These are phyloP conservation scores for Axis porcinus DNA, from an alignment of 2,113 vertebrate species.

Conservation along the genomic window DNA sequence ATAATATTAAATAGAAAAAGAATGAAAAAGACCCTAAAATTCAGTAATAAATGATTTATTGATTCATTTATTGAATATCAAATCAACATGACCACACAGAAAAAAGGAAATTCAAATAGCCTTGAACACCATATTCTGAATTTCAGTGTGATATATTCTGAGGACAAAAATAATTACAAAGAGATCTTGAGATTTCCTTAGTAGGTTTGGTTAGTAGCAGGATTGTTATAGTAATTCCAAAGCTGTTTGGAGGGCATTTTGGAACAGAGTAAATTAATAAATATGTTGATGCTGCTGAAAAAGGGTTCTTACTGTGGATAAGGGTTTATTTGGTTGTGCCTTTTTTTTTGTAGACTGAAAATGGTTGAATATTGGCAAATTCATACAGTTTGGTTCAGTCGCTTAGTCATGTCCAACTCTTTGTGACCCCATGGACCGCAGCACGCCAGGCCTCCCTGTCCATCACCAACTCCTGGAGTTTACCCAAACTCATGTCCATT, in stretches of 20 bases:
- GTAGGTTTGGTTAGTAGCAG: background rate
- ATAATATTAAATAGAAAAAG: background rate
- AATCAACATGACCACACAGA: background rate
- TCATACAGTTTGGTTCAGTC: background rate
- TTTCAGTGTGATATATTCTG: background rate
- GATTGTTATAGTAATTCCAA: background rate
- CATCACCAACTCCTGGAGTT: background rate
- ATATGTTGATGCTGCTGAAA: background rate
- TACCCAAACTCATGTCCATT: background rate
- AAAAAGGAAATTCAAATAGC: background rate
- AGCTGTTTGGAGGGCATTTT: background rate
- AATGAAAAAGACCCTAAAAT: background rate
- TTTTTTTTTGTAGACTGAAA: background rate
- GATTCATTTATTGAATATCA: background rate
- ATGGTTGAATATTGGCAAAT: background rate
- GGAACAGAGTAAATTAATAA: background rate
- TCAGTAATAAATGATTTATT: background rate
- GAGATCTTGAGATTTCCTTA: background rate
- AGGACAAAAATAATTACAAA: background rate
- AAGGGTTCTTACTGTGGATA: background rate
- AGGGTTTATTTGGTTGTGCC: background rate
- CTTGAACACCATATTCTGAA: background rate
- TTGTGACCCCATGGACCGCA: background rate
- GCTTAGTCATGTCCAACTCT: rapidly evolving
- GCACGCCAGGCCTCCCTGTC: background rate